Base-by-base conservation (phyloP, 2,113 vertebrate species). In the Emydocephalus ijimae region DNA sequence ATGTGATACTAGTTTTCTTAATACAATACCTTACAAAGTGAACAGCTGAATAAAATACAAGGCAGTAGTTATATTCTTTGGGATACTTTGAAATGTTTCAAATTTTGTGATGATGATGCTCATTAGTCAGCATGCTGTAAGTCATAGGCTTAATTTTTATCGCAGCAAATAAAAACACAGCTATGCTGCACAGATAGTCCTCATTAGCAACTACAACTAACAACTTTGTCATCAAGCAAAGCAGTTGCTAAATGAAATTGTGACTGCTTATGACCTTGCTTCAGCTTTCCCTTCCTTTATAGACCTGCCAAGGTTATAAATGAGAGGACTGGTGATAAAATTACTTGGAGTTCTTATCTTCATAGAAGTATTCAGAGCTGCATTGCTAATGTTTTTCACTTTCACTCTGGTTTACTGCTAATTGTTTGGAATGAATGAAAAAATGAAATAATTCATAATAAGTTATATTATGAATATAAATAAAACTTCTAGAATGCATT, bases 41-140 rank as follows among this genome's bases (percentile, higher is more conserved):
- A 97, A 97, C 96, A 97, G 96, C 90, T 94, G 95, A 95, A 94
- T 93, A 96, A 95, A 97, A 96, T 81, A 81, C 94, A 93, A 89
- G 95, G 87, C 81, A 45, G 24, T 90, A 92, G 93, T 81, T 95
- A 95, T 96, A 96, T 94, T 96, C 89, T 56, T 90, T 89, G 93
- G 3, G 91, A 94, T 96, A 94, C 61, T 91, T 18, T 54, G 50
- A 92, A 97, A 94, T 95, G 91, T 94, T 95, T 96, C 95, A 95
- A 94, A 95, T 81, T 21, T 39, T 34, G 34, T 39, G 34, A 21
- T 39, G 34, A 39, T 3, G n/a, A 34, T 95, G 3, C 0, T 94
- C 95, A 94, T 97, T 98, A 96, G 94, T 95, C 96, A 92, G 94
- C 93, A 81, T 90, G 92, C 96, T 3, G 2, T 64, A 93, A 92